Percentiles rank a stretch among this genome's conserved stretches.
Evolutionary conservation across 2,797 vertebrate genomes (phyloP).

Genomic region (Sebastes taczanowskii): DNA sequence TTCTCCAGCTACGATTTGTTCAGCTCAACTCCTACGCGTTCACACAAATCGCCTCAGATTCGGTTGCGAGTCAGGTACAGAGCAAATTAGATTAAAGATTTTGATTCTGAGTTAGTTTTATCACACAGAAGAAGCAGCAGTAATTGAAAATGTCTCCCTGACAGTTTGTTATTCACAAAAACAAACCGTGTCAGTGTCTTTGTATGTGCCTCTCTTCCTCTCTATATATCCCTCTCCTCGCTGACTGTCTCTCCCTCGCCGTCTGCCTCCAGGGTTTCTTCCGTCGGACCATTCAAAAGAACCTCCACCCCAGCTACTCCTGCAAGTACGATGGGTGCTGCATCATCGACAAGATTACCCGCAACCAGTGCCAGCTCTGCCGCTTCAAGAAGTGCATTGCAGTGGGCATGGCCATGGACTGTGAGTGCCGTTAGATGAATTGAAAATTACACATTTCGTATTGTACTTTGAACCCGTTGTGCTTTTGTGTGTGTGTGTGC

Average conservation of each 20-base stretch:
- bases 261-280: conserved; percentile 89
- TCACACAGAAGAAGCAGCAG: not conserved
- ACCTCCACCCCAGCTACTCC: conserved; percentile 95
- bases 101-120: not conserved
- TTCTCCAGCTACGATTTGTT: not conserved
- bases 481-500: not conserved
- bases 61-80: not conserved
- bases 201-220: not conserved
- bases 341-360: conserved; percentile 98
- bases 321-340: conserved; percentile 98
- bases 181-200: not conserved
- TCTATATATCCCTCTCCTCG: not conserved
- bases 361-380: conserved; percentile 98
- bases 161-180: not conserved
- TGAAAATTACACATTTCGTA: not conserved
- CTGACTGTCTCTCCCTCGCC: not conserved
- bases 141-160: not conserved
- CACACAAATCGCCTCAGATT: not conserved
- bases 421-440: conserved; percentile 80
- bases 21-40: not conserved
- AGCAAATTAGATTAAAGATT: not conserved
- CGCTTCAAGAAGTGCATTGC: conserved; percentile 99
- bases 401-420: conserved; percentile 98
- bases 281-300: conserved; percentile 98
- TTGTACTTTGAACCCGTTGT: not conserved